Evolutionary conservation across 2,113 vertebrate genomes (phyloP), one percentile per base, ranked within the genome.

Genomic region (Glaucomys volans): DNA sequence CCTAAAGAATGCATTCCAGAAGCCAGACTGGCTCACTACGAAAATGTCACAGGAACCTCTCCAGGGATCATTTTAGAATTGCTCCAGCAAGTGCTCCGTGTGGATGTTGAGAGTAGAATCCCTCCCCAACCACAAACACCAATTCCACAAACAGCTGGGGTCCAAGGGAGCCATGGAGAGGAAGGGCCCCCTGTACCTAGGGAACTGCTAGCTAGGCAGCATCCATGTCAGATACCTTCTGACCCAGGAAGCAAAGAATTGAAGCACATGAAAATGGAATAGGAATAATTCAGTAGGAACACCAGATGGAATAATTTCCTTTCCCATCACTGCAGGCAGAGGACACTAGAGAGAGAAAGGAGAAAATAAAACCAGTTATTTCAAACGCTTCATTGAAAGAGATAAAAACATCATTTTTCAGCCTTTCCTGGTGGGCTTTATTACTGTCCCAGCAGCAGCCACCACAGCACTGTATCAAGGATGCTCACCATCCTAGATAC

Each of bases 381-480:
- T 75, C 47, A 80, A 87, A 79, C n/a, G 87, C 67, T 92, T 93
- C 91, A 69, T 2, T 85, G 80, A 81, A 94, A 96, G 67, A 96
- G 54, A 87, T 90, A 92, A 95, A 90, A 50, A 9, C 84, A 40
- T 83, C 30, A 1, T 47, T 82, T 88, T 28, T 8, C n/a, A 59
- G 75, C 47, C 57, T 72, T 87, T 74, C 76, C 71, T 30, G 0
- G 35, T 28, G 42, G n/a, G 30, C 35, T 97, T 93, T 90, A 76
- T 91, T 74, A 42, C 52, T 22, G 13, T 57, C 50, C 42, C 69
- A 62, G 62, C 2, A 0, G 77, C 8, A 6, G 62, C 17, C 54
- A 59, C 75, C 67, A 13, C 28, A 20, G 54, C 40, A 35, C 37
- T 2, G 5, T 47, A 11, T 37, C 57, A 42, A n/a, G n/a, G 67